Evolutionary conservation across 2,113 vertebrate genomes (phyloP), one percentile per base, ranked within the genome.

Genomic region (Ammodytes marinus): DNA sequence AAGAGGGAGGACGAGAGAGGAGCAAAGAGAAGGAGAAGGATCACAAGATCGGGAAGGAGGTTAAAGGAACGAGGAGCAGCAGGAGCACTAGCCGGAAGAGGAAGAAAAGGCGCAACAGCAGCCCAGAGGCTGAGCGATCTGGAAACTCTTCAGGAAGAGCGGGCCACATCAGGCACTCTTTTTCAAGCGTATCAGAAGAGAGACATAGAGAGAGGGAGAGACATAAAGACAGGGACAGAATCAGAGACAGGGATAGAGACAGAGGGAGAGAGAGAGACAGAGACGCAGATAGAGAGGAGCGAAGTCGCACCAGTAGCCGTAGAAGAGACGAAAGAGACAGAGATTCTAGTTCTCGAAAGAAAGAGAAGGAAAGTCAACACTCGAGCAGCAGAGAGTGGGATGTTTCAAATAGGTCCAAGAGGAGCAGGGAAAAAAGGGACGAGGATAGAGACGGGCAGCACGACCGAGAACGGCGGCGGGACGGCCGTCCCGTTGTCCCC

Each of bases 401-500:
- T 59, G 68, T 12, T 46, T 85, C 82, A n/a, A 93, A 86, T 70
- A 89, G 86, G 52, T 87, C 88, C 6, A 93, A 85, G 50, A 86
- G 83, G 60, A 93, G 91, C 58, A 54, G 84, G 6, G 94, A 94
- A 12, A 77, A 82, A 58, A 83, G 89, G 53, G 93, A 93, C 0
- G 12, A 46, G 0, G 19, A 76, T 0, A 42, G 87, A 14, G 89
- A 89, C 8, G 65, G 90, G 3, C 92, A 94, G 1, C 87, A 89
- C 0, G 94, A 94, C 35, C 84, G 91, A 46, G 94, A 94, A 0
- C 79, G 96, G 4, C 77, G 91, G 19, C 77, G 95, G 45, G 95
- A 97, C 2, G 91, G 95, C 0, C 93, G 97, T 0, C 94, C 97
- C 0, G 97, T 97, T 0, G 97, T 99, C 45, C 97, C 97, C 0